These are phyloP conservation scores for Atherinomorus stipes DNA, from an alignment of 2,113 vertebrate species.

Conservation along the genomic window DNA sequence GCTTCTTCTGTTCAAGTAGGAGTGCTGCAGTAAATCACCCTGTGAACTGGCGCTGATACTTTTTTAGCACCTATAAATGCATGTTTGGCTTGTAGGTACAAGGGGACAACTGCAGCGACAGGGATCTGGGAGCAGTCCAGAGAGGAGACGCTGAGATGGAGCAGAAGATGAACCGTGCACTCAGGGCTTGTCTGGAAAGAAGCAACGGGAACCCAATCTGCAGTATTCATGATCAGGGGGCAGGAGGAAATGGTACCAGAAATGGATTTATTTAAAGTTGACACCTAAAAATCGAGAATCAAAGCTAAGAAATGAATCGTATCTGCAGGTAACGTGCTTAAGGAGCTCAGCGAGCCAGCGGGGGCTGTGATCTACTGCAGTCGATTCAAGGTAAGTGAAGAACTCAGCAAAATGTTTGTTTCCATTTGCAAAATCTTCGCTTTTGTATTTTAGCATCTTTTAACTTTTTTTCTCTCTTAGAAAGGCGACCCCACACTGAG, in stretches of 20 bases:
- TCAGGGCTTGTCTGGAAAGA: conserved; percentile 90
- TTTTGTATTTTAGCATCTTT: not conserved
- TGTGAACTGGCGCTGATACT: not conserved
- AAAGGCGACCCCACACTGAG: conserved; percentile 92
- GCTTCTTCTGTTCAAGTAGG: conserved; percentile 91
- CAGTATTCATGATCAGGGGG: conserved; percentile 93
- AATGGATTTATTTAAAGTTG: accelerated
- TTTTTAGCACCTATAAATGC: not conserved
- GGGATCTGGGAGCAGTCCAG: conserved; percentile 91
- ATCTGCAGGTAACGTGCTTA: conserved; percentile 90
- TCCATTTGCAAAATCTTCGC: not conserved
- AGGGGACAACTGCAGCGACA: conserved; percentile 88
- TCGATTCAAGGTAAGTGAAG: conserved; percentile 86
- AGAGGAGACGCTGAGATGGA: conserved; percentile 96
- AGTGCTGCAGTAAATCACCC: not conserved
- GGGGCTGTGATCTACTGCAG: conserved; percentile 90
- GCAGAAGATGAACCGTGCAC: conserved; percentile 93
- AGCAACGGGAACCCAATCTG: conserved; percentile 86
- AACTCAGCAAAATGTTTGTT: not conserved
- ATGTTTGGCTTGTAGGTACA: conserved; percentile 82
- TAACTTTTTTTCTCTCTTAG: conserved; percentile 61
- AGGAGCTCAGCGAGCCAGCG: conserved; percentile 91
- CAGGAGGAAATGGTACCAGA: conserved; percentile 89
- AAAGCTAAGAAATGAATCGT: not conserved
- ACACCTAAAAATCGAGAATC: not conserved